phyloP scores from a whole-genome alignment of 2,797 vertebrate species.

The Pseudopleuronectes americanus region DNA sequence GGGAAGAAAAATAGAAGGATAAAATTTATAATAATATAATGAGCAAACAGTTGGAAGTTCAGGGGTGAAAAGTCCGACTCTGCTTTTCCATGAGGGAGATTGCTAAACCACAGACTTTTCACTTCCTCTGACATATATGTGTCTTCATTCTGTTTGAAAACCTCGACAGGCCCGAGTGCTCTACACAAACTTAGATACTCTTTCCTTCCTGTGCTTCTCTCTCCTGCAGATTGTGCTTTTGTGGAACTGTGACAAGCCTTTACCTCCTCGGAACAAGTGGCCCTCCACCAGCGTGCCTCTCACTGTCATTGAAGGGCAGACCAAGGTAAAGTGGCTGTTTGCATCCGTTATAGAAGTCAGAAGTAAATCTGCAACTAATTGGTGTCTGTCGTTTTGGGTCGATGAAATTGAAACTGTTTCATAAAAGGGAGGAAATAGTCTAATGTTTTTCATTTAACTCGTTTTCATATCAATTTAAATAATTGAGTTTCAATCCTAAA shows the following conservation, averaged over 20 bases:
- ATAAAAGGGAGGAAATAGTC: conserved; percentile 4
- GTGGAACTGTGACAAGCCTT: conserved; percentile 86
- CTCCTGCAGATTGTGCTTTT: conserved; percentile 81
- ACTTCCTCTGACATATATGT: too few species aligned
- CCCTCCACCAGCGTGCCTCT: conserved; percentile 86
- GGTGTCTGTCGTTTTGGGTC: too few species aligned
- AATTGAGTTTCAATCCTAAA: conserved; percentile 7
- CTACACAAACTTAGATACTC: neutral
- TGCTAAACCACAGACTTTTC: too few species aligned
- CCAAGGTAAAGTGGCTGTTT: conserved; percentile 76
- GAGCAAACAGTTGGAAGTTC: neutral
- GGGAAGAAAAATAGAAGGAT: neutral
- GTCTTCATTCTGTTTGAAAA: neutral
- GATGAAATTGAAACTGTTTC: conserved; percentile 12
- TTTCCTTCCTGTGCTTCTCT: neutral
- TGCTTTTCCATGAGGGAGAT: too few species aligned
- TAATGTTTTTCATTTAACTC: conserved; percentile 12
- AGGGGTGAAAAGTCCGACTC: too few species aligned
- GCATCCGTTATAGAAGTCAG: conserved; percentile 23
- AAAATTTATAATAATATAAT: neutral
- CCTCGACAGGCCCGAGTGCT: neutral
- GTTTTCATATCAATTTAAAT: conserved; percentile 29
- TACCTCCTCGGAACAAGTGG: conserved; percentile 85
- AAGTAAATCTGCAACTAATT: too few species aligned
- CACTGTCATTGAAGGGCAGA: conserved; percentile 83